Percentiles rank a stretch among this genome's conserved stretches.
Conservation (phyloP, 2,888 invertebrate species). For the Dysmachus trigonus region DNA sequence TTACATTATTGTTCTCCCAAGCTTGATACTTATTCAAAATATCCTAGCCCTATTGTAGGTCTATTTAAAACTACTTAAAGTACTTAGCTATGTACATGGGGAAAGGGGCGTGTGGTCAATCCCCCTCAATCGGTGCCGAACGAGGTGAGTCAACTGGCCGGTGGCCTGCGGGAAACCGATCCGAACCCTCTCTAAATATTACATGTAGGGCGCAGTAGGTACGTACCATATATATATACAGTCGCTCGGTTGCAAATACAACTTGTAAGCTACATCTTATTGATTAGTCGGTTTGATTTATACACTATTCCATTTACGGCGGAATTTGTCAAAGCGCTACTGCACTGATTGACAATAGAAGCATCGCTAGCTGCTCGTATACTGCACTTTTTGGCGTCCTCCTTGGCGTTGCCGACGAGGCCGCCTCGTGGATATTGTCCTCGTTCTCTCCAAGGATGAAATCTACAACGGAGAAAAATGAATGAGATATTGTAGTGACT, state of each 20-base stretch:
- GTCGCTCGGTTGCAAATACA: background rate
- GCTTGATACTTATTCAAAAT: conserved; percentile 14
- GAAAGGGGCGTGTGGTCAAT: background rate
- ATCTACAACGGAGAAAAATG: conserved; percentile 52
- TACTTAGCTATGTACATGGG: conserved; percentile 16
- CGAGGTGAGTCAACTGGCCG: background rate
- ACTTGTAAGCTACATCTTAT: conserved; percentile 38
- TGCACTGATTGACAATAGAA: conserved; percentile 5
- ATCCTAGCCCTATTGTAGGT: background rate
- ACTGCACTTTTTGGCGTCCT: background rate
- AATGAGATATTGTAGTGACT: conserved; percentile 27
- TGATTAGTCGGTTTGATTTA: conserved; percentile 37
- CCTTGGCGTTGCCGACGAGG: conserved; percentile 52
- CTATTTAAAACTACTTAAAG: conserved; percentile 27
- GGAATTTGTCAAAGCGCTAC: conserved; percentile 44
- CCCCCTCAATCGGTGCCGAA: background rate
- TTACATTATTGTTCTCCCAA: conserved; percentile 16
- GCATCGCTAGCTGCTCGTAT: conserved; percentile 13
- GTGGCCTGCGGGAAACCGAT: conserved; percentile 17
- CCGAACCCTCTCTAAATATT: conserved; percentile 5
- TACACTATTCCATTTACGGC: conserved; percentile 35
- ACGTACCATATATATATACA: no score
- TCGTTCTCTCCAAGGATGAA: conserved; percentile 54
- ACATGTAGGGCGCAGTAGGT: background rate
- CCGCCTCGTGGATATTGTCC: conserved; percentile 54